These are phyloP conservation scores for Plecturocebus donacophilus DNA, from an alignment of 2,113 vertebrate genomes.

Conservation along the genomic window DNA sequence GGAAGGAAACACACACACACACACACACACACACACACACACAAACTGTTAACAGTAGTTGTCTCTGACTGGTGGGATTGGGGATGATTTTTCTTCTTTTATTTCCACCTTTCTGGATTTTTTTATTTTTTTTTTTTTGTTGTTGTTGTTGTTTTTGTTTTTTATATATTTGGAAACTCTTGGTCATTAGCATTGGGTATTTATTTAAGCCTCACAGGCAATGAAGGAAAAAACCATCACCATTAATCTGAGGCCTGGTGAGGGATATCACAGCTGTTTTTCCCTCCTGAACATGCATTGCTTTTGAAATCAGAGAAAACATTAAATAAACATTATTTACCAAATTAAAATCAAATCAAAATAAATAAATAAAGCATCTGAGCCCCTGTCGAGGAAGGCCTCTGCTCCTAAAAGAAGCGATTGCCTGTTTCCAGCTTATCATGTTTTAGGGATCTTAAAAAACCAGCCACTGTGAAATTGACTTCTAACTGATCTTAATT, in stretches of 20 bases:
- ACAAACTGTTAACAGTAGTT: not conserved
- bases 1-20: not conserved
- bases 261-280: constrained; percentile 12
- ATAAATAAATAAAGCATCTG: constrained; percentile 69
- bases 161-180: constrained; percentile 30
- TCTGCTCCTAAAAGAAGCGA: constrained; percentile 69
- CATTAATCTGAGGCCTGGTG: not conserved
- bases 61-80: not conserved
- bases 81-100: not conserved
- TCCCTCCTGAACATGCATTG: not conserved
- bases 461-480: constrained; percentile 87
- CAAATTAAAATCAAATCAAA: constrained; percentile 69
- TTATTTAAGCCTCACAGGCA: constrained; percentile 17
- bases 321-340: constrained; percentile 60
- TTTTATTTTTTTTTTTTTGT: not conserved
- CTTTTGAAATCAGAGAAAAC: constrained; percentile 50
- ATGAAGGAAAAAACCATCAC: constrained; percentile 17
- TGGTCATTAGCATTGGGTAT: not conserved
- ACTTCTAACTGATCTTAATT: constrained; percentile 86
- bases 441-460: constrained; percentile 84
- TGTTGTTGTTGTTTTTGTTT: too few relatives aligned
- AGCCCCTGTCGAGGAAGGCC: constrained; percentile 55
- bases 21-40: too few relatives aligned
- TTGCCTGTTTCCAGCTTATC: constrained; percentile 80
- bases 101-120: not conserved